A percentile compares a stretch with the other conserved stretches of the same genome.
phyloP scores from a whole-genome alignment of 2,113 vertebrate species.

The Bagarius yarrelli region DNA sequence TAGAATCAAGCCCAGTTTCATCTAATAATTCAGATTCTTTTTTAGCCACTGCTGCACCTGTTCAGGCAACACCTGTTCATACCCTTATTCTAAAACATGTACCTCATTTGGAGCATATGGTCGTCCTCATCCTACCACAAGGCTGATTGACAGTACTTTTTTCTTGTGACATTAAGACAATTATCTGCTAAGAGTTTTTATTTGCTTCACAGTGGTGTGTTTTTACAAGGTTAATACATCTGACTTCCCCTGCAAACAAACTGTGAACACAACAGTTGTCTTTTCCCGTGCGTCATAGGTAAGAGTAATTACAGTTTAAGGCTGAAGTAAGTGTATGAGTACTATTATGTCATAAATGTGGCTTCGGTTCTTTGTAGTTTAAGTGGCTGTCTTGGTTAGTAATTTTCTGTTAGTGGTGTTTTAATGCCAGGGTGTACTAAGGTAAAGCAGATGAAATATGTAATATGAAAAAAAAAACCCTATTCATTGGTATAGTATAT shows the following conservation, averaged over 20 bases:
- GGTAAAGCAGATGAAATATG: too few relatives aligned
- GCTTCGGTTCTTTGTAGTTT: conserved; percentile 6
- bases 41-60: background rate
- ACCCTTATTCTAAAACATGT: background rate
- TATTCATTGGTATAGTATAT: background rate
- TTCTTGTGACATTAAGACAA: background rate
- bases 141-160: too few relatives aligned
- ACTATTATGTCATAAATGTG: conserved; percentile 17
- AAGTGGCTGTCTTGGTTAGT: conserved; percentile 2
- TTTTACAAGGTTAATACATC: background rate
- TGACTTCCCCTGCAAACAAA: background rate
- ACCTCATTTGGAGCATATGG: background rate
- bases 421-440: background rate
- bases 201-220: background rate
- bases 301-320: conserved; percentile 27
- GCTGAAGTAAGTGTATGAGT: conserved; percentile 16
- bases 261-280: background rate
- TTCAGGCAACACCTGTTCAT: conserved; percentile 22
- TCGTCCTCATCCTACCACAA: background rate
- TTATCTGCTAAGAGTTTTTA: background rate
- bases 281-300: background rate
- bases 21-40: background rate
- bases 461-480: too few relatives aligned
- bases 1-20: background rate
- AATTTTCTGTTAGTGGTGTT: background rate